phyloP scores from a whole-genome alignment of 2,888 invertebrate species.

The Microctonus aethiopoides region DNA sequence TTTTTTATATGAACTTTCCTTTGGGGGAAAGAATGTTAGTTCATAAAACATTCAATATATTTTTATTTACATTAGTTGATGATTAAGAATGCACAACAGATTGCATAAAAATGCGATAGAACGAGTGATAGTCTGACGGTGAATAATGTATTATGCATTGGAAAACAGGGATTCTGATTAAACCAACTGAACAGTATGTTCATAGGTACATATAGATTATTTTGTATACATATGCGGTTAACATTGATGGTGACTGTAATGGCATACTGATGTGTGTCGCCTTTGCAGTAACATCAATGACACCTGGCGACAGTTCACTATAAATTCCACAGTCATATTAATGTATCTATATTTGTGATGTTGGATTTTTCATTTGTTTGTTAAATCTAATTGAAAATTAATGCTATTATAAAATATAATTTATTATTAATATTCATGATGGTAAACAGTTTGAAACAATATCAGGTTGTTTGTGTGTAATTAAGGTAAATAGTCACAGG shows the following conservation, averaged over 20 bases:
- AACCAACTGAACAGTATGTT: not conserved
- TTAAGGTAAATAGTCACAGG: not conserved
- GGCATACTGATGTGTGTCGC: slow-evolving; percentile 20
- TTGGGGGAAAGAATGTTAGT: not conserved
- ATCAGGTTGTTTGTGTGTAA: not conserved
- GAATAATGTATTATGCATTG: slow-evolving; percentile 54
- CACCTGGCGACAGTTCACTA: not conserved
- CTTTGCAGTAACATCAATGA: slow-evolving; percentile 1
- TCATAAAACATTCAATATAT: not conserved
- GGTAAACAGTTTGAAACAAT: not conserved
- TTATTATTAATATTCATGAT: not conserved
- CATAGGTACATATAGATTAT: not conserved
- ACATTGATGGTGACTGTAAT: not conserved
- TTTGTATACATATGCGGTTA: not conserved
- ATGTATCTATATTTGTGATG: not conserved
- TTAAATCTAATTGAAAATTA: not conserved
- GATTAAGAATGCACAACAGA: slow-evolving; percentile 50
- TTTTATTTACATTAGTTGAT: not conserved
- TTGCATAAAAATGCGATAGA: slow-evolving; percentile 51
- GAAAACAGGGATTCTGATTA: slow-evolving; percentile 45
- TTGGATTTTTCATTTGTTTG: not conserved
- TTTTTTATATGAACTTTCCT: not conserved
- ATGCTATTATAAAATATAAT: not conserved
- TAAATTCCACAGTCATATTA: not conserved
- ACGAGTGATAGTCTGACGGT: slow-evolving; percentile 48